Evolutionary conservation across 2,888 invertebrate species (phyloP), one percentile per base, ranked within the genome.

Genomic region (Tortricodes alternella): DNA sequence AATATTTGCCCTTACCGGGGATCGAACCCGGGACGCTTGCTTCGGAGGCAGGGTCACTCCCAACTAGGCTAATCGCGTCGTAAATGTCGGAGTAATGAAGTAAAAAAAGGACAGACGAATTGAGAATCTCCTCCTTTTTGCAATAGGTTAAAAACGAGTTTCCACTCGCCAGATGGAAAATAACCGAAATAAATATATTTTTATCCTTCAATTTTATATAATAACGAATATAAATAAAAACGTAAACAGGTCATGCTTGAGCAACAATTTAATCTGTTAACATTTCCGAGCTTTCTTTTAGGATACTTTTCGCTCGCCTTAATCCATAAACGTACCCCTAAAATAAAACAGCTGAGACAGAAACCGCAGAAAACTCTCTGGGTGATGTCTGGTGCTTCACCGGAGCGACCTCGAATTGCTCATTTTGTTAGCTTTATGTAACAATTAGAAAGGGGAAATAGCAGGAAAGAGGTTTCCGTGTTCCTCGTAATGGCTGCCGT

Each of bases 381-480:
- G 61, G 58, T 60, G 61, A 63, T 63, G 53, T 38, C 62, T 62
- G 62, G 62, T 66, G 66, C 66, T 68, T 65, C 65, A 62, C 63
- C 62, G 60, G 35, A 58, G 60, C 66, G 67, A 68, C 66, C 68
- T 70, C 67, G 53, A 70, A 78, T 71, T 70, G 73, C 79, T 71
- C 78, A 73, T 80, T 83, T 77, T 74, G 76, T 83, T 83, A 77
- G 78, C 77, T 83, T 85, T 81, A 84, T 82, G 77, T 78, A 78
- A 82, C 83, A 85, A 86, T 85, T 83, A 83, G 73, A 72, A 73
- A 76, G 71, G 71, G 71, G 71, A 67, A 76, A 78, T 74, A 71
- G 66, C 74, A 75, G 73, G 70, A 76, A 78, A 75, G 74, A 76
- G 76, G 76, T 77, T 70, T 76, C 72, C 70, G 65, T 66, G 70